Evolutionary conservation across 2,888 invertebrate genomes (phyloP), one percentile per base, ranked within the genome.

Genomic region (Xylota segnis): DNA sequence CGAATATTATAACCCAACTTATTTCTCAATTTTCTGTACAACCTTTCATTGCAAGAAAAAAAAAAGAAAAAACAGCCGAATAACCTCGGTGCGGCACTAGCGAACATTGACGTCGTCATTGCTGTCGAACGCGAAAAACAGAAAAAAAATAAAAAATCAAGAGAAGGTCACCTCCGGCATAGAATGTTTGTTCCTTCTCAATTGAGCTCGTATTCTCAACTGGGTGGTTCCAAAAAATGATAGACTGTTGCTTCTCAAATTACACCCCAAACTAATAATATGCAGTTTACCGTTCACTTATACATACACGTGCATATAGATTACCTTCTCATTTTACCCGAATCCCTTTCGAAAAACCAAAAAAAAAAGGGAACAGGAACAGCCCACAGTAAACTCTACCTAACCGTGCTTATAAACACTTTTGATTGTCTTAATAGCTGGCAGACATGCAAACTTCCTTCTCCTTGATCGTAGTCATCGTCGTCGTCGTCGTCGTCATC

Each of bases 171-270:
- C 83, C 83, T 72, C 83, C 66, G 58, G 70, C 76, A 56, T 32
- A 52, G 50, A 77, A 65, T 68, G 40, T 72, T 81, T 58, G 66
- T 74, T 81, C 74, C 66, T 81, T 68, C n/a, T 58, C 23, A 45
- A 68, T 45, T 56, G 40, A 10, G 37, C 0, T 47, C 23, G 18
- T 72, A 27, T 82, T 58, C 14, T 71, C 43, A 70, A 65, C 82
- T 70, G 70, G 83, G 72, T 78, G 72, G 83, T 78, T 70, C 66
- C 56, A 47, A 18, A 83, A 75, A 75, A 81, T 75, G 81, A 86
- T 82, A 82, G 86, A 86, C 82, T 86, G 86, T 86, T 86, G 86
- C 86, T 76, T 77, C 86, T 86, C 86, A 86, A 86, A 77, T 86
- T 82, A 86, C 82, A 86, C 76, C 81, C 79, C 43, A 50, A 65